Evolutionary conservation across 2,888 invertebrate genomes (phyloP).

Genomic region (Andrena haemorrhoa): DNA sequence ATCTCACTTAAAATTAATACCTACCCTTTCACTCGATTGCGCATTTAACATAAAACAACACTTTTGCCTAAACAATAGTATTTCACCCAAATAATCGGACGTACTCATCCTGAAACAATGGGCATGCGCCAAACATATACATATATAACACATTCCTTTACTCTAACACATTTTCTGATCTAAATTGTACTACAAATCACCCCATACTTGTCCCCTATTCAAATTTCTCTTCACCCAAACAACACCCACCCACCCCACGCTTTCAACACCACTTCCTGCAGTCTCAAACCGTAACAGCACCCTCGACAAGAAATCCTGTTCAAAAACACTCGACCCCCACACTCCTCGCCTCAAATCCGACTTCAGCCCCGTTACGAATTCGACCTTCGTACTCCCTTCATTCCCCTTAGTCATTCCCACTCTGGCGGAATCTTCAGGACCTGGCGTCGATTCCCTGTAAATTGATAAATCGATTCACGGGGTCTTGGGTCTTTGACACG

Average conservation of each 20-base stretch:
- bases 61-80: too few species aligned
- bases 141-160: too few species aligned
- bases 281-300: background rate
- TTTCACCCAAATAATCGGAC: too few species aligned
- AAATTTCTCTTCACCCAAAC: background rate
- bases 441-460: constrained; percentile 18
- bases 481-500: constrained; percentile 39
- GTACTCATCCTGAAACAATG: too few species aligned
- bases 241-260: background rate
- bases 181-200: too few species aligned
- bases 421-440: background rate
- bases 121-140: too few species aligned
- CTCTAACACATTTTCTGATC: too few species aligned
- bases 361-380: background rate
- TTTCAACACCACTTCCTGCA: background rate
- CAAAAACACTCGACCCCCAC: background rate
- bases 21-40: too few species aligned
- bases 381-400: background rate
- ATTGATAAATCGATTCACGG: constrained; percentile 41
- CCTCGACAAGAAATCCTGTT: background rate
- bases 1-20: too few species aligned
- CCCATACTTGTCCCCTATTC: too few species aligned
- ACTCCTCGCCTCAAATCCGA: background rate
- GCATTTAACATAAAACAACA: too few species aligned
- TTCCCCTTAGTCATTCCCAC: background rate